Base-by-base conservation (phyloP, 2,113 vertebrate genomes). In the Cranoglanis bouderius region DNA sequence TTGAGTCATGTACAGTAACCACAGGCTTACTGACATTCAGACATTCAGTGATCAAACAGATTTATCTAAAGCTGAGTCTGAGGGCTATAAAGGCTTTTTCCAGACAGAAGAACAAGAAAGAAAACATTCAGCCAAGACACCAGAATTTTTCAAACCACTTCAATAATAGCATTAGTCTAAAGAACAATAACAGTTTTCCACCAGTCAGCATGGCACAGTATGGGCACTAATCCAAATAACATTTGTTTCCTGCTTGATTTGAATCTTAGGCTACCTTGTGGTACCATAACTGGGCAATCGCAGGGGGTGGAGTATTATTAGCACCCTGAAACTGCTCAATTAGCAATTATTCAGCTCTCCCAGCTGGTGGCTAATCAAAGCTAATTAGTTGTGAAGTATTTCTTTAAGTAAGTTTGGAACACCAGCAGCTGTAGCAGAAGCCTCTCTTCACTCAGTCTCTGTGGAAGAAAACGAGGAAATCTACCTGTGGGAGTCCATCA, bases 41-140 rank as follows among this genome's bases (percentile, higher is more conserved):
- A 86, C 81, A 29, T 84, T 72, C 57, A 85, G 26, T 87, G 90
- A 87, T 61, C 86, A 88, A 82, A 90, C 67, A 86, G 77, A 46
- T 83, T 89, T 80, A 49, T 87, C 67, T 83, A 67, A 61, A 77
- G 49, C 78, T 40, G 49, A 87, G 59, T 80, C n/a, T 77, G 29
- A 53, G 74, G n/a, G 51, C 6, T 53, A 80, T 83, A 74, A 55
- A 85, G 67, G 49, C 14, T 38, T 84, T 59, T 35, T 80, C 70
- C 38, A 70, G 70, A 51, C 87, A 84, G 46, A 90, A 82, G 63
- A 67, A 82, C 61, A 89, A 35, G 26, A 57, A 53, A 82, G 21
- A 85, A 72, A 72, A 82, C 63, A 84, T 53, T 84, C 59, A 84
- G 51, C 49, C 81, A 87, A 84, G 72, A 84, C 80, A 67, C 63